phyloP scores from a whole-genome alignment of 2,797 vertebrate genomes.

The Eremophila alpestris region DNA sequence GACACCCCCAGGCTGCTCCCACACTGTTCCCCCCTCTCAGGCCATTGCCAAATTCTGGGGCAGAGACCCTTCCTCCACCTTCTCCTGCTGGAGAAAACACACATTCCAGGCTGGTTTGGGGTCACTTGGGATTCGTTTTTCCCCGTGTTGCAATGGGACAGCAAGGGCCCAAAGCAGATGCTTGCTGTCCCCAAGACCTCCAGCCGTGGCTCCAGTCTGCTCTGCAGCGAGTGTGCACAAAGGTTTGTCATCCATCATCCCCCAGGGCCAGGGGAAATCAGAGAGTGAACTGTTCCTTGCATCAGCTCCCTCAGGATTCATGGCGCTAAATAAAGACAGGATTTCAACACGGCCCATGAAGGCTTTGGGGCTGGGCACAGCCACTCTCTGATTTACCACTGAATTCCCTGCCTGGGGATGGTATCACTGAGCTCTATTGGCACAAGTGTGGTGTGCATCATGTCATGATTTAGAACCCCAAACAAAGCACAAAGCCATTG shows the following conservation, averaged over 20 bases:
- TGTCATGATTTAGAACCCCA: no score
- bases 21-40: background rate
- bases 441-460: no score
- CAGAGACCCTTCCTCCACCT: background rate
- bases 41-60: background rate
- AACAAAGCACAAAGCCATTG: no score
- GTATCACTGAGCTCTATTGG: no score
- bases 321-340: constrained; percentile 12
- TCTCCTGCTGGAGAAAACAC: background rate
- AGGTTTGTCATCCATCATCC: constrained; percentile 22
- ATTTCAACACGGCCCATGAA: background rate
- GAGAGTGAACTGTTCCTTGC: constrained; percentile 41
- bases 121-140: constrained; percentile 6
- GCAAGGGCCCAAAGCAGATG: constrained; percentile 21
- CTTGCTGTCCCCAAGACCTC: constrained; percentile 24
- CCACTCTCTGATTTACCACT: background rate
- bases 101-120: constrained; percentile 14
- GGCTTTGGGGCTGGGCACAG: background rate
- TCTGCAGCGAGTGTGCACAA: constrained; percentile 39
- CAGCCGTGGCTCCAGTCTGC: constrained; percentile 20
- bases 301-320: constrained; percentile 26
- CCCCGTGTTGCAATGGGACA: background rate
- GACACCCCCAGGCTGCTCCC: background rate
- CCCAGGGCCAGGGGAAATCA: constrained; percentile 29
- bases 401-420: background rate